Base-by-base conservation (phyloP, 2,113 vertebrate species). In the Sisor rabdophorus region DNA sequence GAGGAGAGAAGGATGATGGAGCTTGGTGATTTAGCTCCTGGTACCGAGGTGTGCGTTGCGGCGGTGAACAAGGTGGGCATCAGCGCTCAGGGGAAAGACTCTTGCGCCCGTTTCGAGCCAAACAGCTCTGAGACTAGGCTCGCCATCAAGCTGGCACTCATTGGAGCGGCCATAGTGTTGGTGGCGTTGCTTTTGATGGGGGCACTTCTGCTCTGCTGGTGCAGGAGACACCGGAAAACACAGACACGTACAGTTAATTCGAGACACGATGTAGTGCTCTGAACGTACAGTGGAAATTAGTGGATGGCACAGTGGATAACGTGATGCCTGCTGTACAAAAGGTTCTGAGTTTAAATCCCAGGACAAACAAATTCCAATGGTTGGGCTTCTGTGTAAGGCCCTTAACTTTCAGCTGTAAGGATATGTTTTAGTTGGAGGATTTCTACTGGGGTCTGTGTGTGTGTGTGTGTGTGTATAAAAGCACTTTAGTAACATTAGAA, bases 151-250 rank as follows among this genome's bases (percentile, higher is more conserved):
- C 82, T 85, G 1, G 90, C 87, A 2, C 85, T 92, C 32, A 87
- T 91, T 1, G 90, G 86, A 2, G 91, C 89, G 13, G 88, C 78
- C 0, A 81, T 91, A 85, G 87, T 84, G n/a, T 17, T 91, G 53
- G 80, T 91, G 65, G 19, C 90, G 61, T 81, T 89, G 54, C 44
- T 88, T 17, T 44, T 44, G 40, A 15, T 82, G 56, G 26, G 91
- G 68, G 86, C 61, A 0, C 16, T 87, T 26, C 75, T 91, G 82
- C 77, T 92, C 26, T 91, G 89, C 87, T 88, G 88, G 48, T 76
- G 70, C 76, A 85, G 44, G 80, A 84, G 40, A 65, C 77, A 83
- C 2, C 79, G 79, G 74, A 89, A 86, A 56, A 58, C 75, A 30
- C 12, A 20, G 1, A 50, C 65, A 13, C 36, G 26, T 54, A 71